Percentiles rank a stretch among this genome's conserved stretches.
phyloP scores from a whole-genome alignment of 2,113 vertebrate genomes.

The Tragelaphus imberbis region DNA sequence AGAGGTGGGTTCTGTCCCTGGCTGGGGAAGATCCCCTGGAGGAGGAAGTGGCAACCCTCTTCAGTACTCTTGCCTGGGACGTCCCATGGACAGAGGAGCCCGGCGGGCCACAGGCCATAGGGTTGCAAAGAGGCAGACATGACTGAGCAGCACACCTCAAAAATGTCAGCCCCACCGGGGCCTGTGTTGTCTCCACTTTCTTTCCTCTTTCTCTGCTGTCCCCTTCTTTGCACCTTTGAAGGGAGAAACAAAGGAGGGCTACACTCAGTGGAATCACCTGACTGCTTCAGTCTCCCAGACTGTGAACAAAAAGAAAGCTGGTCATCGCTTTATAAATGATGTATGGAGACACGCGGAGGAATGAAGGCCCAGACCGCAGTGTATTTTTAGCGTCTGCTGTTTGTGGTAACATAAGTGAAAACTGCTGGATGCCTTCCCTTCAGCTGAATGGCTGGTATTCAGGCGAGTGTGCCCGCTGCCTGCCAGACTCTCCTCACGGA shows the following conservation, averaged over 20 bases:
- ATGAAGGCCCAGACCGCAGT: conserved; percentile 6
- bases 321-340: neutral
- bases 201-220: no score
- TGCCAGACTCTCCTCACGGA: conserved; percentile 59
- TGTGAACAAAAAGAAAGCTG: neutral
- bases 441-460: conserved; percentile 64
- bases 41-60: neutral
- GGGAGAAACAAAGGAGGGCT: no score
- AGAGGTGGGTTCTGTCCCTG: neutral
- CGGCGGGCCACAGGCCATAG: rapidly evolving
- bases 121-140: neutral
- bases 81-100: neutral
- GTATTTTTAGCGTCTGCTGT: conserved; percentile 67
- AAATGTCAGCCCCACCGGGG: rapidly evolving
- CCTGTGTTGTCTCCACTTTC: no score
- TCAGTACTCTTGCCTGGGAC: neutral
- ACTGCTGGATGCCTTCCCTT: conserved; percentile 57
- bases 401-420: conserved; percentile 61
- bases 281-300: neutral
- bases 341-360: neutral
- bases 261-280: neutral
- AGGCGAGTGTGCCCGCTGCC: conserved; percentile 25
- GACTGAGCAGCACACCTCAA: neutral
- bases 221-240: neutral
- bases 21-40: neutral